Conservation (phyloP, 1,140 invertebrate genomes). For the Leguminivora glycinivorella region DNA sequence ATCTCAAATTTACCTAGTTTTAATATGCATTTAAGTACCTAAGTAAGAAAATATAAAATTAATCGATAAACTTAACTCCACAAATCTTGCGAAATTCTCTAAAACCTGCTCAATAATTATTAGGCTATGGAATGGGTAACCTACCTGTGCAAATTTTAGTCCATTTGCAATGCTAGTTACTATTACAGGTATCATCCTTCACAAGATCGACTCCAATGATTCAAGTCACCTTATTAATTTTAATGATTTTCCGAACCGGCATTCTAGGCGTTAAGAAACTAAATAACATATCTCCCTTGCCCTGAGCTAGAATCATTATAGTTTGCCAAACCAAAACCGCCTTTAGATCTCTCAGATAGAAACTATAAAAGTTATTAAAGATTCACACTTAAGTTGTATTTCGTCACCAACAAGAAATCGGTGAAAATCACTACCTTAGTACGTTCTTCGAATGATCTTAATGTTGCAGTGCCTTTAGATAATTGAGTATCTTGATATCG, state of each 20-base stretch:
- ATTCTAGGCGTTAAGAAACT: slow-evolving; percentile 22
- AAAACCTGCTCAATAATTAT: neutral
- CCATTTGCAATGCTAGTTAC: neutral
- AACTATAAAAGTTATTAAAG: neutral
- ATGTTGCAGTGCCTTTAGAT: neutral
- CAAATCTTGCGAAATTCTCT: neutral
- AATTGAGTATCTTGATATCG: neutral
- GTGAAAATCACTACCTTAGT: slow-evolving; percentile 23
- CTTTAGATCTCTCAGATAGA: neutral
- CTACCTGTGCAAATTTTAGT: neutral
- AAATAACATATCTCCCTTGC: slow-evolving; percentile 12
- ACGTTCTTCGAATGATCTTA: neutral
- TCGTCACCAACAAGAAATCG: slow-evolving; percentile 17
- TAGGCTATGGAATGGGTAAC: neutral
- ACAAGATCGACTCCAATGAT: neutral
- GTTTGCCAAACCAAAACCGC: neutral
- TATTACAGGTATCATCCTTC: neutral
- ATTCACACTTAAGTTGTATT: slow-evolving; percentile 18
- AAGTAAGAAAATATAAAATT: no score
- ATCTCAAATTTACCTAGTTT: no score
- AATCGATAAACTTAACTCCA: neutral
- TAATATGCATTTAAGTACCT: no score
- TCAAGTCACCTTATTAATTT: slow-evolving; percentile 24
- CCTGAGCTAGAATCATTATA: slow-evolving; percentile 25
- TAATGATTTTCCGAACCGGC: slow-evolving; percentile 19